Base-by-base conservation (phyloP, 2,113 vertebrate genomes). In the Charadrius vociferus region DNA sequence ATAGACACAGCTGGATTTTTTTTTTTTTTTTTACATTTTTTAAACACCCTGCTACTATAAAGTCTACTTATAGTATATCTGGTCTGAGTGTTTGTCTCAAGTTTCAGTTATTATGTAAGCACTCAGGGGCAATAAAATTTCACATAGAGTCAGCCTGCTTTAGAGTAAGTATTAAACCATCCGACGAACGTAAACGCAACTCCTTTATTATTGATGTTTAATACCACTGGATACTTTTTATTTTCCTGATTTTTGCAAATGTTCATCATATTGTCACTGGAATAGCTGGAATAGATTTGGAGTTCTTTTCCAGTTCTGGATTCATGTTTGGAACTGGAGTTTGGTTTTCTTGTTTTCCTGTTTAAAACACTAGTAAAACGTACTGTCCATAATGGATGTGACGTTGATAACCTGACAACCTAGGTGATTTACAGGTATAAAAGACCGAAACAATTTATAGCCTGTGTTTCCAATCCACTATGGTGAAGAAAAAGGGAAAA, bases 81-180 rank as follows among this genome's bases (percentile, higher is more conserved):
- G 94, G 56, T 91, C 94, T 80, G 68, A 92, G 53, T 68, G 53
- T 34, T 87, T 85, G 90, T 94, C 93, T 98, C 95, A 95, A 94
- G 81, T 97, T 98, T 96, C 96, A 94, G 91, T 83, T 88, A 82
- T 97, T 98, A 98, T 96, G 92, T 96, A 97, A 97, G 95, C 96
- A 97, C 95, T 96, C 88, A 70, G 49, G 84, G 65, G 65, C 77
- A 97, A 97, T 97, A 97, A 97, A 96, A 96, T 90, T 96, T 97
- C 96, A 97, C 84, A 95, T 59, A 88, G 39, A 72, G 92, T 92
- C 78, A 91, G 74, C 32, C 90, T 87, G 63, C 47, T 56, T 85
- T 74, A 82, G 73, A 84, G 26, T 58, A 88, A 90, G 55, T 71
- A 86, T 86, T 87, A 87, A 94, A 95, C 55, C 67, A 94, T 68